phyloP scores from a whole-genome alignment of 2,797 vertebrate genomes.

The Huso huso region DNA sequence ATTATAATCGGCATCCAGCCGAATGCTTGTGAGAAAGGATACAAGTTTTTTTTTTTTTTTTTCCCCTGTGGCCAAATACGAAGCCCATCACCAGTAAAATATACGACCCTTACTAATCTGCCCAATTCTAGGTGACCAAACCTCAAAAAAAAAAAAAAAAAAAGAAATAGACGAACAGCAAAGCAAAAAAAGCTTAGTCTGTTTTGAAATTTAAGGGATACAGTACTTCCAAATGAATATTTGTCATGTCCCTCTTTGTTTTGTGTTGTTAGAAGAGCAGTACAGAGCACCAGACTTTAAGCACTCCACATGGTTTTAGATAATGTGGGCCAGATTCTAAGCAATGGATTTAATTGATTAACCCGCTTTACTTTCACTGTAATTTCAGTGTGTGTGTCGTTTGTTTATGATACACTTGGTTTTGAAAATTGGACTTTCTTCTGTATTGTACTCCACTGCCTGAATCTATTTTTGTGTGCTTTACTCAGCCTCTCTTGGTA shows the following conservation, averaged over 20 bases:
- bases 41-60: neutral
- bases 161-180: constrained; percentile 7
- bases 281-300: neutral
- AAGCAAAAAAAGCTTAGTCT: constrained; percentile 10
- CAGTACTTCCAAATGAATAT: constrained; percentile 16
- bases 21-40: constrained; percentile 41
- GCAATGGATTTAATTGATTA: neutral
- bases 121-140: constrained; percentile 10
- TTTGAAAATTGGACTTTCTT: constrained; percentile 7
- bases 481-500: constrained; percentile 67
- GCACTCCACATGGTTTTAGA: neutral
- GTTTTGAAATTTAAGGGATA: constrained; percentile 10
- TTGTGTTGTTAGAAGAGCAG: too few relatives aligned
- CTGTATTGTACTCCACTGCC: constrained; percentile 32
- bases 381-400: too few relatives aligned
- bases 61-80: constrained; percentile 30
- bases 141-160: neutral
- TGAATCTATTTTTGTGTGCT: constrained; percentile 13
- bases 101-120: constrained; percentile 19
- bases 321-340: neutral
- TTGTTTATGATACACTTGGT: constrained; percentile 18
- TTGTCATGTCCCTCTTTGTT: neutral
- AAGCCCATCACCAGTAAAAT: constrained; percentile 23
- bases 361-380: too few relatives aligned
- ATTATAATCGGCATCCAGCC: constrained; percentile 37